phyloP scores from a whole-genome alignment of 1,140 invertebrate species.

The Papilio dardanus region DNA sequence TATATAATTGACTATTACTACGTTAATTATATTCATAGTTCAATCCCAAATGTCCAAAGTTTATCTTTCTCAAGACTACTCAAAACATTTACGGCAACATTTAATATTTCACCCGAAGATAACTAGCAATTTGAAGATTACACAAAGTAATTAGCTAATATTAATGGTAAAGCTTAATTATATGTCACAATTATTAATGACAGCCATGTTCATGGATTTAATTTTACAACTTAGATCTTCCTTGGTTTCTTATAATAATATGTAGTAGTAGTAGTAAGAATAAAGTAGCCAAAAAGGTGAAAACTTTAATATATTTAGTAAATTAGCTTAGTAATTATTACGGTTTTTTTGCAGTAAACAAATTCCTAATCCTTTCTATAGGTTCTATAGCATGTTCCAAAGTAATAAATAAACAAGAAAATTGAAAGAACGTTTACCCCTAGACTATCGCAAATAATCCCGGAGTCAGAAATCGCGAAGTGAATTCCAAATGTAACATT shows the following conservation, averaged over 20 bases:
- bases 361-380: too few species aligned
- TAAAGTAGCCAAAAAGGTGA: too few species aligned
- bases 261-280: too few species aligned
- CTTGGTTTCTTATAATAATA: background rate
- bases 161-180: background rate
- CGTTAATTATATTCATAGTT: background rate
- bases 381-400: too few species aligned
- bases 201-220: background rate
- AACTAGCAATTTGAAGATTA: background rate
- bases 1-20: background rate
- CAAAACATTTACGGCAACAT: background rate
- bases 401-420: background rate
- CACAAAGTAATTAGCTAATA: background rate
- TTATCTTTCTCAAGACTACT: background rate
- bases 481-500: conserved; percentile 52
- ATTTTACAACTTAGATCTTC: background rate
- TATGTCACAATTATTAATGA: conserved; percentile 2
- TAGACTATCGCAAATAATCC: conserved; percentile 41
- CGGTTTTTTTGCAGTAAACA: too few species aligned
- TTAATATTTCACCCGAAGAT: background rate
- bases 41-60: background rate
- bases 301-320: too few species aligned
- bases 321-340: too few species aligned
- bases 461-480: conserved; percentile 48
- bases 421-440: conserved; percentile 46